Evolutionary conservation across 2,113 vertebrate genomes (phyloP), one percentile per base, ranked within the genome.

Genomic region (Colinus virginianus): DNA sequence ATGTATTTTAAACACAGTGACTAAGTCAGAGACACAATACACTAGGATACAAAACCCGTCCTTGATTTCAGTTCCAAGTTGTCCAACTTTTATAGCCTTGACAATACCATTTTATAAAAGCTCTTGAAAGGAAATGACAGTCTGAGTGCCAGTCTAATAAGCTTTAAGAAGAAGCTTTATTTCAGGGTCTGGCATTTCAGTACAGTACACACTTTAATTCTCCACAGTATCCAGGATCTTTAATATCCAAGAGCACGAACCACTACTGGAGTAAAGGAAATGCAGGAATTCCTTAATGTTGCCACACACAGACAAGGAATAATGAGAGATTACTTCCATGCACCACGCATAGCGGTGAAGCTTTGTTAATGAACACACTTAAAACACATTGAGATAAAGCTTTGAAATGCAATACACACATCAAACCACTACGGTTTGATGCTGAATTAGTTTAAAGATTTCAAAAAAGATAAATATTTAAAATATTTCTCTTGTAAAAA

Each of bases 381-480:
- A 61, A 77, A 48, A 38, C 36, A 55, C 13, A 25, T 2, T 12
- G 10, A 56, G 15, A 42, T 79, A 6, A 79, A 20, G 4, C 28
- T 68, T 49, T 61, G 48, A 30, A 75, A 58, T 15, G 32, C 34
- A 32, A 59, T 32, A 34, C 17, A 38, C 9, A 34, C 38, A 51
- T 42, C 40, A 86, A 67, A 42, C 45, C 2, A 3, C 36, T 62
- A 34, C 18, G 16, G 30, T 22, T 26, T 22, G 3, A 38, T 26
- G 30, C 9, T 5, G 17, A 23, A 43, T 25, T 22, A 13, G 38
- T 1, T 0, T 14, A 25, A 56, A 42, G 5, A 56, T 38, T 67
- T 76, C 3, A 3, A 8, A 25, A 34, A 28, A 30, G 14, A 40
- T 23, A 28, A 13, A 7, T 3, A 28, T 9, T 42, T 38, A 28